Conservation (phyloP, 2,888 invertebrate genomes). For the Petrolisthes cinctipes region DNA sequence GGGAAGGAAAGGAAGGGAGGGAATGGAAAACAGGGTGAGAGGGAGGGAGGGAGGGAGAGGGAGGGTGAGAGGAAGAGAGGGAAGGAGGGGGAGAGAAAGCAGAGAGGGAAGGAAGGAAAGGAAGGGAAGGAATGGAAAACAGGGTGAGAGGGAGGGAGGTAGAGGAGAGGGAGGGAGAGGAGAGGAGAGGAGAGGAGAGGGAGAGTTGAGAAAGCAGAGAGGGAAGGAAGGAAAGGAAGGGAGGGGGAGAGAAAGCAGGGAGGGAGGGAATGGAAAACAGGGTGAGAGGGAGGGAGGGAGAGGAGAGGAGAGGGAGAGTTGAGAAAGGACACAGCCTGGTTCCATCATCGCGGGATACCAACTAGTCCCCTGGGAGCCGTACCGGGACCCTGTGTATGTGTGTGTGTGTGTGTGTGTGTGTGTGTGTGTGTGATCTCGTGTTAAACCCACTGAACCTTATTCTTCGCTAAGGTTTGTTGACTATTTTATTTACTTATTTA, state of each 20-base stretch:
- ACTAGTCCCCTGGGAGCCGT: too few species aligned
- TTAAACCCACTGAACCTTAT: too few species aligned
- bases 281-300: not conserved
- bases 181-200: not conserved
- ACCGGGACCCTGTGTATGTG: too few species aligned
- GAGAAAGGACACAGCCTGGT: not conserved
- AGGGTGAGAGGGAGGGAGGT: not conserved
- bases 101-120: not conserved
- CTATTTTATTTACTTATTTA: too few species aligned
- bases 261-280: not conserved
- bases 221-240: not conserved
- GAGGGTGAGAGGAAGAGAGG: not conserved
- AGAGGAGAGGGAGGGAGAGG: not conserved
- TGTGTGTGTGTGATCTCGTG: too few species aligned
- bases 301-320: constrained; percentile 16
- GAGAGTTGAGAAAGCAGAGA: not conserved
- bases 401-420: too few species aligned
- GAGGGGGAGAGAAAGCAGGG: not conserved
- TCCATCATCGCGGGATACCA: too few species aligned
- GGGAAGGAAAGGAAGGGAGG: not conserved
- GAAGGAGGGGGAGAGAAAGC: not conserved
- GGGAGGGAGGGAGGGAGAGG: not conserved
- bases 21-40: not conserved
- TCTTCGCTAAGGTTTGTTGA: too few species aligned
- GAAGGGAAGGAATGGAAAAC: not conserved